A percentile compares a stretch with the other conserved stretches of the same genome.
Evolutionary conservation across 2,113 vertebrate species (phyloP).

Genomic region (Aegotheles bennettii): DNA sequence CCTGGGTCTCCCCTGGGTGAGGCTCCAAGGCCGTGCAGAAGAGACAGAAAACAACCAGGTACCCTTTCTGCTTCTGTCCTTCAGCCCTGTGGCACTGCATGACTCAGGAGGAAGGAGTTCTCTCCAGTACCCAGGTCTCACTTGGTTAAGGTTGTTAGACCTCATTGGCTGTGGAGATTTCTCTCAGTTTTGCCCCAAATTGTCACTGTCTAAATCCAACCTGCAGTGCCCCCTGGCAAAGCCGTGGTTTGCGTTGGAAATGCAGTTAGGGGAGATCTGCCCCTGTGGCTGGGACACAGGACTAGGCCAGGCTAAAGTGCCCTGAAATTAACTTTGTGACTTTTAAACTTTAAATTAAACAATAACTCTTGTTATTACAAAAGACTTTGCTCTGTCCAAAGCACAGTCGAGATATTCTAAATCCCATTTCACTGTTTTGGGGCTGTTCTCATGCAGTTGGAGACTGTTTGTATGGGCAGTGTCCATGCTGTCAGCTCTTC

Average conservation of each 20-base stretch:
- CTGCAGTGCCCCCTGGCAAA: rapidly evolving
- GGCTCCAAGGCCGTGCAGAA: background rate
- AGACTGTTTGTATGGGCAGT: background rate
- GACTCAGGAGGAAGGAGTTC: background rate
- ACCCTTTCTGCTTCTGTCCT: background rate
- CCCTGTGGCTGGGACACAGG: background rate
- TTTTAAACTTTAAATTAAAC: too few relatives aligned
- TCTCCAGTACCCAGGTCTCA: background rate
- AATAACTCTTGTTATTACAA: background rate
- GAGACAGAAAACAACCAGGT: background rate
- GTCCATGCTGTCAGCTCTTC: background rate
- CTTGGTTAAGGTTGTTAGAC: too few relatives aligned
- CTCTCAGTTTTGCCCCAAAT: background rate
- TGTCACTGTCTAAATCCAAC: too few relatives aligned
- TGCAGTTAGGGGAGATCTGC: background rate
- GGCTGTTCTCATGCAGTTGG: background rate
- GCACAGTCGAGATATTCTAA: background rate
- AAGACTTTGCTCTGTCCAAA: background rate
- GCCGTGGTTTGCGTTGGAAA: background rate
- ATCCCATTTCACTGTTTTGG: background rate
- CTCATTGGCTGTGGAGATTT: background rate
- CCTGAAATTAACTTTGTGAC: background rate
- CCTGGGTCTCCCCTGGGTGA: rapidly evolving
- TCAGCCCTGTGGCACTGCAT: background rate
- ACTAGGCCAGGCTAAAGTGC: background rate